Base-by-base conservation (phyloP, 2,888 invertebrate species). In the Habroteleia sp. region DNA sequence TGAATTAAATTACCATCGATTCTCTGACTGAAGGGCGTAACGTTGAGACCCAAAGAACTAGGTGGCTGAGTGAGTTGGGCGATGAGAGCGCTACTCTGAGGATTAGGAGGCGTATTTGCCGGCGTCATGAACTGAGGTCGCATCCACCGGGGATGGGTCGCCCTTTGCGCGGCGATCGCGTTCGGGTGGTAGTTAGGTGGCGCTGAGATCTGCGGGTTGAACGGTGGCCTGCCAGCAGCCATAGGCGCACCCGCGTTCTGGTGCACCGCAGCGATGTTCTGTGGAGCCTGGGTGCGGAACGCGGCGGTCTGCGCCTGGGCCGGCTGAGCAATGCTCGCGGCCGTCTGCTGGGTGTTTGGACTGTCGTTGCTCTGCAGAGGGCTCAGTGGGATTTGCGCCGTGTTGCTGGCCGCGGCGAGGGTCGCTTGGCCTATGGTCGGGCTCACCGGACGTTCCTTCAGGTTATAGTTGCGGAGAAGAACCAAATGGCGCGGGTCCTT, bases 401-500 rank as follows among this genome's bases (percentile, higher is more conserved):
- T 78, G 84, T 79, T 82, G 16, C 74, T 90, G 8, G 89, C 89
- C 3, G 91, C 90, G 8, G 89, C 83, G 25, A 89, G 76, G 3
- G 88, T 83, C 0, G 88, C 76, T 23, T 88, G 84, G n/a, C 84
- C 91, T 16, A 91, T 90, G 6, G 90, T 89, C 2, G 92, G 93
- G 85, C 93, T 93, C 3, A 93, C 90, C 0, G 93, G 93, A n/a
- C 93, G 89, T 80, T 93, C 93, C 81, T 93, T 93, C 3, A 93
- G 80, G 75, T 85, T 86, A 48, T 86, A 87, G 78, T 88, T 88
- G 1, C 86, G 80, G 11, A 88, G 63, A 4, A 96, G 89, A 1
- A 96, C 94, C 65, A 96, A 90, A 89, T 96, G 96, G 3, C 96
- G 90, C 0, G 94, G 93, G 87, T 96, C 97, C 89, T 96, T 95